Evolutionary conservation across 2,113 vertebrate species (phyloP).

Genomic region (Osmerus eperlanus): DNA sequence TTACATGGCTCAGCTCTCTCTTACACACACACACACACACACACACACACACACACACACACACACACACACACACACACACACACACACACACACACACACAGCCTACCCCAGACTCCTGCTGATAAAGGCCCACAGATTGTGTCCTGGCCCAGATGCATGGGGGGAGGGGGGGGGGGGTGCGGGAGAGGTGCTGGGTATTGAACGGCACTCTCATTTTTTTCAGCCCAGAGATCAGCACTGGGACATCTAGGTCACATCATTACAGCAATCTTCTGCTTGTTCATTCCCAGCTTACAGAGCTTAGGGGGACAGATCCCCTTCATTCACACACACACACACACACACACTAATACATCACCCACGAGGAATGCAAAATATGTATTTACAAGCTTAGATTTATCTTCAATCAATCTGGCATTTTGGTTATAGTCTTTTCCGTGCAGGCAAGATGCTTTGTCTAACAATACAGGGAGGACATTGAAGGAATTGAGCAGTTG

Average conservation of each 20-base stretch:
- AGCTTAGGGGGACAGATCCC: constrained; percentile 50
- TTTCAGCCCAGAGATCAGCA: constrained; percentile 64
- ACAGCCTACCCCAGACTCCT: constrained; percentile 9
- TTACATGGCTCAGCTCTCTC: constrained; percentile 51
- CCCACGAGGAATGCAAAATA: neutral
- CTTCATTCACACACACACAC: constrained; percentile 41
- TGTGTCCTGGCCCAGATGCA: constrained; percentile 38
- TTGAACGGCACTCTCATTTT: constrained; percentile 69
- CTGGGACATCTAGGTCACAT: constrained; percentile 68
- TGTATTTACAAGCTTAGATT: neutral
- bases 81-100: constrained; percentile 22
- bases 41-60: constrained; percentile 28
- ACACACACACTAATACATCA: neutral
- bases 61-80: constrained; percentile 21
- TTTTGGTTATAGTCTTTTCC: no score
- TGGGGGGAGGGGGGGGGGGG: neutral
- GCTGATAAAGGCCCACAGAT: constrained; percentile 42
- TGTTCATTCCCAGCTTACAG: constrained; percentile 69
- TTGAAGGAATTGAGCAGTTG: no score
- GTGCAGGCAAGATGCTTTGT: no score
- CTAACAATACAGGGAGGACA: no score
- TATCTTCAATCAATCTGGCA: no score
- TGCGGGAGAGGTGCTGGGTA: constrained; percentile 16
- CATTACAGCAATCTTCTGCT: constrained; percentile 68
- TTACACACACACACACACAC: constrained; percentile 17